Evolutionary conservation across 2,888 invertebrate species (phyloP), one percentile per base, ranked within the genome.

Genomic region (Mythimna ferrago): DNA sequence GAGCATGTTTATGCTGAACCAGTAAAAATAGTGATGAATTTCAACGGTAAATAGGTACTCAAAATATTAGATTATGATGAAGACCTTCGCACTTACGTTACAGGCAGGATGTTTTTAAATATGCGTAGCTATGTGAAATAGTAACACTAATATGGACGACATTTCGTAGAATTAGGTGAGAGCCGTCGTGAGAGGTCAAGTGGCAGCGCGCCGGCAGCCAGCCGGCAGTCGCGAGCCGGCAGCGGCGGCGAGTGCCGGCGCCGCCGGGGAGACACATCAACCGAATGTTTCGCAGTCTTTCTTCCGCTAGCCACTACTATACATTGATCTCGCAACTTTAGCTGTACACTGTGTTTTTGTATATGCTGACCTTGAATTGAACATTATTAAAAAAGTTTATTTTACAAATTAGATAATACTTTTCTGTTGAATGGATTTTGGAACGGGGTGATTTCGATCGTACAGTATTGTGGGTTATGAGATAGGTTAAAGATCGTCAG

Each of bases 131-230:
- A 32, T 14, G 62, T 66, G 62, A 48, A 62, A 70, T 26, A 77
- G 58, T 56, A 54, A 58, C 66, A 72, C 76, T 78, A 67, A 71
- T 62, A 74, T 63, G 64, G 58, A 62, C 66, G 75, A 80, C 75
- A 83, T 82, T 83, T 71, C 78, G 26, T 58, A 60, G 64, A 83
- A 75, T 73, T 71, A 73, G 83, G 74, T 83, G 83, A 83, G 26
- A 26, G 26, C 26, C 26, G 26, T 26, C 26, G 26, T 26, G 26
- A 26, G 71, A 64, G 83, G 83, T 81, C 78, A 83, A 83, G 78
- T 83, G 81, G 69, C 53, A 53, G 61, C 53, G 61, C 61, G 72
- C 61, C 41, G 63, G 19, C 26, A 26, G 26, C 26, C 62, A 54
- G 65, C 2, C 32, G 62, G 61, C 54, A 62, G 61, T 5, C 26